A percentile compares a stretch with the other conserved stretches of the same genome.
Conservation (phyloP, 1,140 invertebrate genomes). For the Sipha flava region DNA sequence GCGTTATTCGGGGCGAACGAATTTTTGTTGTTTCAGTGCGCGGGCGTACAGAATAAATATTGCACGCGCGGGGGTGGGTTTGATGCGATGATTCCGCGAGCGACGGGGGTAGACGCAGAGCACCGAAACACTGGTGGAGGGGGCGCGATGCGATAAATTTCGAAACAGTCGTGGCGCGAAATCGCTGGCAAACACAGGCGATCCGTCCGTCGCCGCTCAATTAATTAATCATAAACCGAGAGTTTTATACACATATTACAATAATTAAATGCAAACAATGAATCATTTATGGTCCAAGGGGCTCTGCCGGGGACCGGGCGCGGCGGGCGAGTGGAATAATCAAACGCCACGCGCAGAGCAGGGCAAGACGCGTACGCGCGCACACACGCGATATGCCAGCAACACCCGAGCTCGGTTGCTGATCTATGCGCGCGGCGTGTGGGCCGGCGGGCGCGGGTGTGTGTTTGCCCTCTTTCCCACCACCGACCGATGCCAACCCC, state of each 20-base stretch:
- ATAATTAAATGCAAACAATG: slow-evolving; percentile 29
- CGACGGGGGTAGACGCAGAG: not conserved
- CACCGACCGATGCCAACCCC: no score
- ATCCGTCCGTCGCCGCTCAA: not conserved
- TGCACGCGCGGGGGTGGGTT: not conserved
- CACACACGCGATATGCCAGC: not conserved
- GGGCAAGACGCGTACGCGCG: not conserved
- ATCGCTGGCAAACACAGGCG: slow-evolving; percentile 19
- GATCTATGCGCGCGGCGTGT: no score
- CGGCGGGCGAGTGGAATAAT: not conserved
- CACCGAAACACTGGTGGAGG: no score
- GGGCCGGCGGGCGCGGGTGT: no score
- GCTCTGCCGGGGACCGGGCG: not conserved
- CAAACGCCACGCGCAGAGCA: not conserved
- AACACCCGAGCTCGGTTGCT: not conserved
- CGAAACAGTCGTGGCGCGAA: slow-evolving; percentile 14
- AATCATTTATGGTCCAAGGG: slow-evolving; percentile 5
- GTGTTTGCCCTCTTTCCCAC: no score
- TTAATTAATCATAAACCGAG: slow-evolving; percentile 18
- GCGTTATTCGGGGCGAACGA: not conserved
- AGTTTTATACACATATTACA: not conserved
- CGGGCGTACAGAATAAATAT: not conserved
- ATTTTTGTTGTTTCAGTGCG: not conserved
- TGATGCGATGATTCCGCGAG: not conserved
- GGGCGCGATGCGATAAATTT: not conserved